phyloP scores from a whole-genome alignment of 92 coral and sea anemone genomes.

The Umimayanthus kanabou region DNA sequence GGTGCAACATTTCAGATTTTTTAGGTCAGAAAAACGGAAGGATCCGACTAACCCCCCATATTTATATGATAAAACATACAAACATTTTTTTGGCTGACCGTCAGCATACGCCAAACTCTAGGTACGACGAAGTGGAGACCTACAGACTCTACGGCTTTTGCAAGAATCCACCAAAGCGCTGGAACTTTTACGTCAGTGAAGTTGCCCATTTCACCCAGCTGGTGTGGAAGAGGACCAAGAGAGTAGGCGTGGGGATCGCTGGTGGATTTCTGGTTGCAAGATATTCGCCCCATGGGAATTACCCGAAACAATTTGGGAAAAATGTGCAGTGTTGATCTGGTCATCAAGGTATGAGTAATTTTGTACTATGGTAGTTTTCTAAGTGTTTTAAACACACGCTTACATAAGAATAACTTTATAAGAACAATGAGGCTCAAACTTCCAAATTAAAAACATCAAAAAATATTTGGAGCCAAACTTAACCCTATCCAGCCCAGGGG shows the following conservation, averaged over 20 bases:
- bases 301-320: conserved; percentile 25
- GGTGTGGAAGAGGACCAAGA: conserved; percentile 47
- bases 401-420: too few relatives aligned
- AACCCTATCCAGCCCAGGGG: too few relatives aligned
- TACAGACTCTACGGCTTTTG: conserved; percentile 38
- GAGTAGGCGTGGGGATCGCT: conserved; percentile 42
- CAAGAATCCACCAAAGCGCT: conserved; percentile 18
- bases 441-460: too few relatives aligned
- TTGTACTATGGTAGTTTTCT: too few relatives aligned
- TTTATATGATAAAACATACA: background rate
- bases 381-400: too few relatives aligned
- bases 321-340: conserved; percentile 46
- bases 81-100: background rate
- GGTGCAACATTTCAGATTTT: background rate
- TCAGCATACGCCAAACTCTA: background rate
- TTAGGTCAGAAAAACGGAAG: too few relatives aligned
- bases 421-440: too few relatives aligned
- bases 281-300: conserved; percentile 48
- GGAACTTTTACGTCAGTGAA: background rate
- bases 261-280: conserved; percentile 50
- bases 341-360: background rate
- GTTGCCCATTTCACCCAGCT: conserved; percentile 53
- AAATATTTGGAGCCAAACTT: too few relatives aligned
- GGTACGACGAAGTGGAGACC: conserved; percentile 41
- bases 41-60: too few relatives aligned